Evolutionary conservation across 1,140 invertebrate species (phyloP).

Genomic region (Arion vulgaris): DNA sequence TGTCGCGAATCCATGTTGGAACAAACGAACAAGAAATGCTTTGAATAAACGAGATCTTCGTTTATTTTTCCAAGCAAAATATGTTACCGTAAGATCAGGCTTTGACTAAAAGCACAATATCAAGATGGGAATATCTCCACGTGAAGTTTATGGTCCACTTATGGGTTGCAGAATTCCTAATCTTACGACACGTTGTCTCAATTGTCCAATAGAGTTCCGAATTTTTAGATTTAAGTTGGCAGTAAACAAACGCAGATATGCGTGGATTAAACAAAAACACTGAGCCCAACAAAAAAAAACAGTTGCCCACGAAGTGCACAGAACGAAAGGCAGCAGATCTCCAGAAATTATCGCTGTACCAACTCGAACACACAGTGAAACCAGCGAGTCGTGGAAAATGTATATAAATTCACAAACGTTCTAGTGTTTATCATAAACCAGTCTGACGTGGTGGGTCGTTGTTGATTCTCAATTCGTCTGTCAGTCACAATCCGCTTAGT

Average conservation of each 20-base stretch:
- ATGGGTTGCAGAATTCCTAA: background rate
- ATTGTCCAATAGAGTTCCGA: too few species aligned
- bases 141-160: too few species aligned
- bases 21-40: too few species aligned
- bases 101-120: too few species aligned
- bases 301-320: background rate
- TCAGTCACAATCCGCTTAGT: background rate
- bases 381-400: slow-evolving; percentile 14
- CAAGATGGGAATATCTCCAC: too few species aligned
- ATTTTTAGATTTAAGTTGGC: background rate
- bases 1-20: too few species aligned
- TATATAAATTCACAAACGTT: slow-evolving; percentile 22
- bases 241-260: slow-evolving; percentile 20
- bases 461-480: background rate
- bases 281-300: slow-evolving; percentile 23
- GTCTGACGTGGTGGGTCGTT: background rate
- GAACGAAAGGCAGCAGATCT: background rate
- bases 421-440: slow-evolving; percentile 27
- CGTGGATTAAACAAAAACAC: too few species aligned
- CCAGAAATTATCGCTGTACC: background rate
- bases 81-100: too few species aligned
- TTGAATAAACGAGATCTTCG: too few species aligned
- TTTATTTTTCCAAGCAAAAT: too few species aligned
- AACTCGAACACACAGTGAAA: background rate
- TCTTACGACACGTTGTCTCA: too few species aligned